Conservation (phyloP, 2,113 vertebrate species). For the Kobus ellipsiprymnus region DNA sequence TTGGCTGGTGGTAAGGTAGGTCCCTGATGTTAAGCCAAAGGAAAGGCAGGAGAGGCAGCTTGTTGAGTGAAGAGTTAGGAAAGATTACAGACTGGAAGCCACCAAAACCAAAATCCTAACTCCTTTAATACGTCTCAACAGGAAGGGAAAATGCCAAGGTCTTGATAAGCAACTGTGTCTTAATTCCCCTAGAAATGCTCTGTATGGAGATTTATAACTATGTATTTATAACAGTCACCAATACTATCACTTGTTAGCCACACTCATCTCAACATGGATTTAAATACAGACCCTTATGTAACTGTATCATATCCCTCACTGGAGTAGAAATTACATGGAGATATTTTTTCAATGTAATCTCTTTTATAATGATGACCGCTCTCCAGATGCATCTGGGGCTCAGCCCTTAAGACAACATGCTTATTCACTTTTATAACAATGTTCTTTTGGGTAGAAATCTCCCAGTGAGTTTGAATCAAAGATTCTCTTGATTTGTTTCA, state of each 20-base stretch:
- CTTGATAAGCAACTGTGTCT: not conserved
- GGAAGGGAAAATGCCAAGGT: not conserved
- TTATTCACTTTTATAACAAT: not conserved
- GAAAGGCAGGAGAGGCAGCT: not conserved
- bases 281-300: not conserved
- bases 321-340: not conserved
- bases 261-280: not conserved
- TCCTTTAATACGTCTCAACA: not conserved
- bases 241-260: not conserved
- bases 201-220: not conserved
- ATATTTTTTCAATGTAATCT: not conserved
- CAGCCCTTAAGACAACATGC: not conserved
- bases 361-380: not conserved
- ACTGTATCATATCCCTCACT: not conserved
- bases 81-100: not conserved
- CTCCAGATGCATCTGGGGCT: not conserved
- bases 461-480: not conserved
- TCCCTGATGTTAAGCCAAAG: not conserved
- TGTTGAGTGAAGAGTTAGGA: not conserved
- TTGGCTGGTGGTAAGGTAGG: not conserved
- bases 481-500: not conserved
- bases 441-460: not conserved
- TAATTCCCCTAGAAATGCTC: not conserved
- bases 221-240: not conserved
- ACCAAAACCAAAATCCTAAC: not conserved